phyloP scores from a whole-genome alignment of 30 jellyfish, hydroid and myxozoan species.

The Hydractinia symbiolongicarpus region DNA sequence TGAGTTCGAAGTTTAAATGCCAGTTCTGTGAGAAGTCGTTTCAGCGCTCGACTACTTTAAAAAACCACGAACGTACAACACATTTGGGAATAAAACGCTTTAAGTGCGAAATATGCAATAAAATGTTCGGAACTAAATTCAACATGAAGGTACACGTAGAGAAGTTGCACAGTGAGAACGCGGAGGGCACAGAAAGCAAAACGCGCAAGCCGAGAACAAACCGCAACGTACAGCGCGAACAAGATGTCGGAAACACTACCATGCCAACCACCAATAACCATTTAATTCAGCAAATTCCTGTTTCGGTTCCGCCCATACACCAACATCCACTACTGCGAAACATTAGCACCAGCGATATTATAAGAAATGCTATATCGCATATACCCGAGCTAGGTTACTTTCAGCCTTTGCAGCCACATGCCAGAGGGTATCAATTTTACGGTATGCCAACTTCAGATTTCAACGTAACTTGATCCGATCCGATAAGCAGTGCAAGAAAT shows the following conservation, averaged over 20 bases:
- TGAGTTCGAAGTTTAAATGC: slow-evolving; percentile 25
- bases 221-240: not conserved
- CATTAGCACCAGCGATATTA: slow-evolving; percentile 24
- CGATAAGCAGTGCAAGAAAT: too few relatives aligned
- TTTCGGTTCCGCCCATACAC: not conserved
- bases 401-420: slow-evolving; percentile 5
- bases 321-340: slow-evolving; percentile 17
- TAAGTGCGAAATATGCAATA: slow-evolving; percentile 29
- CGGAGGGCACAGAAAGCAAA: not conserved
- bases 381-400: slow-evolving; percentile 34
- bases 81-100: slow-evolving; percentile 40
- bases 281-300: not conserved
- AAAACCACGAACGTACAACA: slow-evolving; percentile 43
- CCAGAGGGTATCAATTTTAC: slow-evolving; percentile 38
- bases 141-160: slow-evolving; percentile 39
- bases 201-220: slow-evolving; percentile 7
- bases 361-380: slow-evolving; percentile 27
- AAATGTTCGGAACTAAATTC: slow-evolving; percentile 32
- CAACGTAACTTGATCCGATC: not conserved
- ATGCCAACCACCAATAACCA: not conserved
- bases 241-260: not conserved
- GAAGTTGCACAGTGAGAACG: slow-evolving; percentile 8
- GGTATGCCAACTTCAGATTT: slow-evolving; percentile 27
- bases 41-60: slow-evolving; percentile 36
- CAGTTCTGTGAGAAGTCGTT: slow-evolving; percentile 34